Base-by-base conservation (phyloP, 2,888 invertebrate genomes). In the Diplolepis rosae region DNA sequence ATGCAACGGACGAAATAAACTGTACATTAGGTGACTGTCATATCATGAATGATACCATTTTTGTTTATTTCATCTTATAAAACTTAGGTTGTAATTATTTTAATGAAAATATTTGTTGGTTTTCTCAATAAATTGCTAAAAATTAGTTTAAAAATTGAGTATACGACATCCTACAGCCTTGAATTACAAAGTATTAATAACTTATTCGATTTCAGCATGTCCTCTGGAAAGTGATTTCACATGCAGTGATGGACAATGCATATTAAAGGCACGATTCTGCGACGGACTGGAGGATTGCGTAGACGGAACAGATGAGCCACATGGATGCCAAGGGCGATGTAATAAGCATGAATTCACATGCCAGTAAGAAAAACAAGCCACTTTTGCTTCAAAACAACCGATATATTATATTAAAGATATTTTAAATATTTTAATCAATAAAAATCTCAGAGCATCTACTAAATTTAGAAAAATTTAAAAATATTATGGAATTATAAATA, bases 1-100 rank as follows among this genome's bases (percentile, higher is more conserved):
- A 95, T 86, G 93, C 93, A 69, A 91, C 91, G 45, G 95, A 95
- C 84, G 95, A 95, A 91, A 89, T 92, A 35, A 92, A 93, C 86
- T 95, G 95, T 86, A 92, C 92, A 65, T 88, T 90, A 85, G 91
- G 93, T 93, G 89, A 87, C 89, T 81, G 67, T 72, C 24, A 61
- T 61, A 39, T 35, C 51, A 27, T 45, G 27, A 51, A 51, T 28
- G 5, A 51, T 13, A 51, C 51, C n/a, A 18, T 45, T 45, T n/a
- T 45, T 13, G 13, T 24, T 2, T 24, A 7, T 24, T 51, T 24
- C 4, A 11, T 4, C 18, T 1, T 22, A 7, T 18, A 1, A 2
- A 5, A 45, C 15, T 45, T 18, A 45, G n/a, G n/a, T 11, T 39
- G 39, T 15, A 7, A n/a, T 48, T 1, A 18, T 15, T 1, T 22